Base-by-base conservation (phyloP, 2,888 invertebrate genomes). In the Chymomyza procnemis region DNA sequence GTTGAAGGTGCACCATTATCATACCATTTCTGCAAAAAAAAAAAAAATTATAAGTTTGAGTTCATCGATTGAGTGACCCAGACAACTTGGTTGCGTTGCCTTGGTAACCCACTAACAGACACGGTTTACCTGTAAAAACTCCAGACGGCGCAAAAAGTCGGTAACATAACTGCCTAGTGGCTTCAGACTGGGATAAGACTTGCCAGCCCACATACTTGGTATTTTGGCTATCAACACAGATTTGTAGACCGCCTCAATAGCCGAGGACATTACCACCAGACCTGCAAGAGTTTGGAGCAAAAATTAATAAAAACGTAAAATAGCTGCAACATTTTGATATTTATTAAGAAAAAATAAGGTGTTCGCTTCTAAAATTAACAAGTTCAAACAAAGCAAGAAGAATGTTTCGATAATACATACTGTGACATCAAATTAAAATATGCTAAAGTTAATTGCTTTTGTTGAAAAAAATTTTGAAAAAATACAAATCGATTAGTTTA, bases 121-220 rank as follows among this genome's bases (percentile, higher is more conserved):
- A 1, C 22, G 12, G 73, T 75, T 84, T 88, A 96, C 97, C 94
- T 96, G 95, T 62, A 98, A 91, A 90, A 97, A 97, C n/a, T 92
- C 92, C 12, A 98, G 92, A 75, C 98, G 93, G 0, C 93, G 93
- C n/a, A 97, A 90, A 81, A 98, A 94, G 89, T 98, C 98, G 74
- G 93, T 93, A 64, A 97, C 92, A 88, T 97, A 98, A 80, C 96
- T 95, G 26, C 96, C 97, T 14, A 98, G 92, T 0, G 97, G 96
- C 89, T 98, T 98, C 30, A 97, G 92, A 4, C 97, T 97, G 1
- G 97, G 98, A 90, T 98, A 98, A 8, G 97, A 97, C 86, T 94
- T 94, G 79, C 93, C 93, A 69, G 94, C 94, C 98, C 98, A 98
- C 90, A 96, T 92, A 41, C 92, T 92, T 0, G 98, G 98, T 79